Evolutionary conservation across 2,888 invertebrate species (phyloP).

Genomic region (Leptothorax acervorum): DNA sequence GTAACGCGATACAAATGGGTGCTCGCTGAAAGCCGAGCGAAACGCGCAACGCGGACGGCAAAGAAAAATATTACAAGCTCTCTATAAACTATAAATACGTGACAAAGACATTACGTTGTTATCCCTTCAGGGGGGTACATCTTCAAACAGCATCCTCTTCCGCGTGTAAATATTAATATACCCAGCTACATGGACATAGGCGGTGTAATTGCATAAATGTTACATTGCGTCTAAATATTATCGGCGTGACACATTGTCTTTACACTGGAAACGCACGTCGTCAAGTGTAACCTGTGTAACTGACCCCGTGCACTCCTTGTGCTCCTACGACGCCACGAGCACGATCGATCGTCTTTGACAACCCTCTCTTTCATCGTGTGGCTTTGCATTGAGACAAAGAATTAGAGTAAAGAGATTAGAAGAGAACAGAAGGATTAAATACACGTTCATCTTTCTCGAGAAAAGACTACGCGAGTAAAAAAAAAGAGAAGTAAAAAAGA

Average conservation of each 20-base stretch:
- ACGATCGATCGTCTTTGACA: conserved; percentile 51
- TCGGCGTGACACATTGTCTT: conserved; percentile 36
- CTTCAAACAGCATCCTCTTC: conserved; percentile 34
- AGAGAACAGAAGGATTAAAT: not conserved
- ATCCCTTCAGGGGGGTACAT: conserved; percentile 8
- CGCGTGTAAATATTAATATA: conserved; percentile 52
- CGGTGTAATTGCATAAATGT: conserved; percentile 42
- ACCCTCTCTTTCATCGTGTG: not conserved
- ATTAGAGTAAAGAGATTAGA: not conserved
- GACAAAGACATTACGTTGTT: conserved; percentile 11
- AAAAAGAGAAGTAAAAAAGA: not conserved
- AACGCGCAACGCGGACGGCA: not conserved
- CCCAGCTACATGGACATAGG: not conserved
- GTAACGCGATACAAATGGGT: not conserved
- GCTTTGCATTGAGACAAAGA: conserved; percentile 12
- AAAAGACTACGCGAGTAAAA: not conserved
- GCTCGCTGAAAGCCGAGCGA: conserved; percentile 20
- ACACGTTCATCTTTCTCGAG: not conserved
- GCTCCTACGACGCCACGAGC: not conserved
- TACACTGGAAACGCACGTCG: conserved; percentile 42
- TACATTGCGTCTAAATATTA: conserved; percentile 45
- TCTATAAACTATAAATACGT: not conserved
- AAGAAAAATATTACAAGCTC: conserved; percentile 31
- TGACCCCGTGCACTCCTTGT: conserved; percentile 51
- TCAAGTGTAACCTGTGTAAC: conserved; percentile 52